These are phyloP conservation scores for Octopus bimaculoides DNA, from an alignment of 1,140 invertebrate genomes.

Conservation along the genomic window DNA sequence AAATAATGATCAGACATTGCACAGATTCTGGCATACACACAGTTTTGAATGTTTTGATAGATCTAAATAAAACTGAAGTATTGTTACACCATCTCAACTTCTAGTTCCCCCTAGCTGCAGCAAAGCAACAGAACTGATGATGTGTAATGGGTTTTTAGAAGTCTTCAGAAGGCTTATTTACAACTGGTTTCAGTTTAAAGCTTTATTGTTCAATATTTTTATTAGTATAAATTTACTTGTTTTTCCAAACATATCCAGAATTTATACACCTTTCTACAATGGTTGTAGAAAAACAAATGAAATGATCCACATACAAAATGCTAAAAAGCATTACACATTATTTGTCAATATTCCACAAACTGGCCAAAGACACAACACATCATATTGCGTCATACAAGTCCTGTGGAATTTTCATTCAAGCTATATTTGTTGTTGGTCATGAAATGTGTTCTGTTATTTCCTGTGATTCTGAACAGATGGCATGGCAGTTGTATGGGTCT, in stretches of 20 bases:
- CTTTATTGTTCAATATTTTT: no score
- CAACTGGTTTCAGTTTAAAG: neutral
- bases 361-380: no score
- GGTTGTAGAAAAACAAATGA: no score
- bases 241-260: no score
- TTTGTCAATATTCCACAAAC: no score
- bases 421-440: no score
- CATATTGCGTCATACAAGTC: no score
- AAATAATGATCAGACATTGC: neutral
- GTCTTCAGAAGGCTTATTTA: neutral
- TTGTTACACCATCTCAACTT: neutral
- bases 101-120: neutral
- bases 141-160: neutral
- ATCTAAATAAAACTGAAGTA: neutral
- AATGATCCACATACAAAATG: no score
- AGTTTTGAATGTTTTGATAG: neutral
- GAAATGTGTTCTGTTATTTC: neutral
- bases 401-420: no score
- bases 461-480: neutral
- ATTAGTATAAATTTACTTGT: no score
- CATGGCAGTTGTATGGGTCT: neutral
- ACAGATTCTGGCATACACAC: neutral
- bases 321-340: no score
- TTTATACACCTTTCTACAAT: no score
- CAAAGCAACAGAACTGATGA: neutral